Evolutionary conservation across 2,113 vertebrate genomes (phyloP), one percentile per base, ranked within the genome.

Genomic region (Pyrgilauda ruficollis): DNA sequence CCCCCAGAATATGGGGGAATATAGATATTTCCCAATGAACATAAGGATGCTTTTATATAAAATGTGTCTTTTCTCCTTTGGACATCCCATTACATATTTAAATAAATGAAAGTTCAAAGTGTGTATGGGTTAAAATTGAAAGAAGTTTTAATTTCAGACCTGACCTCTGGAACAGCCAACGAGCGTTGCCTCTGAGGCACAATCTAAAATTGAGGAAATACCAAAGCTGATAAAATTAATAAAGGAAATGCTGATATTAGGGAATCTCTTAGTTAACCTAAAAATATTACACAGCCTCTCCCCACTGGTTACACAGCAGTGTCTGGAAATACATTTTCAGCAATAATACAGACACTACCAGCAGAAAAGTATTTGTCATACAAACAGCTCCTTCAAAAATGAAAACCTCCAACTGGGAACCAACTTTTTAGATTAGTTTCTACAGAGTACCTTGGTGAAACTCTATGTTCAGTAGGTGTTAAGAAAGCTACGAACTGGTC

Each of bases 11-110:
- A 5, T 22, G 20, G 16, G 9, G 31, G 19, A 58, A 14, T 26
- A 26, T 0, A 31, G 13, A 3, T 35, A 4, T 81, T 85, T 90
- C 3, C 39, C 77, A 61, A 8, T 4, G 15, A 44, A 82, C 0
- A 0, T 46, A 44, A 7, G 49, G 11, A 18, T n/a, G 9, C 1
- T 1, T 59, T 23, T 68, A 5, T 64, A 17, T 41, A 11, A 69
- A 76, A 58, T 11, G 6, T 35, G 28, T 4, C 5, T 8, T 53
- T 83, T 76, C 55, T 62, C 63, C 55, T 90, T 64, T 50, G 46
- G 39, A 59, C 4, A 43, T 5, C 3, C 18, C 30, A 43, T 0
- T 70, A 39, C 17, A 49, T 61, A 47, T 41, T 46, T 73, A 76
- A 2, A 0, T 37, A 62, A 52, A 7, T 58, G 22, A 19, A 89